phyloP scores from a whole-genome alignment of 53 echinoderm and acorn worm species.

The Temnopleurus reevesii region DNA sequence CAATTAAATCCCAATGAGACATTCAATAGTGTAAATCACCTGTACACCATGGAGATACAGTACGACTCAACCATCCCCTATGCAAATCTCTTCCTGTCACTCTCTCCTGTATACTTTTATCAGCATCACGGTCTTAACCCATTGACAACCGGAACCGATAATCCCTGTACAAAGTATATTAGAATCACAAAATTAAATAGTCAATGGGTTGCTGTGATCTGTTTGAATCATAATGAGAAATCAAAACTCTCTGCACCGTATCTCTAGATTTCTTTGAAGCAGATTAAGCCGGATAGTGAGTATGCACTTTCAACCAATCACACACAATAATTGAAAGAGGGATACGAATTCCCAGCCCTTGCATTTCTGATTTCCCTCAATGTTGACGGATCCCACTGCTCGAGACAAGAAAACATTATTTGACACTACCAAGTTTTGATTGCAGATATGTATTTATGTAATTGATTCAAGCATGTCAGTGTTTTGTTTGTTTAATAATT shows the following conservation, averaged over 20 bases:
- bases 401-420: neutral
- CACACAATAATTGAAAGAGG: conserved; percentile 38
- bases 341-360: conserved; percentile 46
- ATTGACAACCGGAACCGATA: too few species aligned
- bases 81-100: neutral
- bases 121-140: too few species aligned
- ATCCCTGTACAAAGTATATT: too few species aligned
- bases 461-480: conserved; percentile 33
- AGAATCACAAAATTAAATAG: too few species aligned
- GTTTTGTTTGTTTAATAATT: neutral
- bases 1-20: conserved; percentile 6
- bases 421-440: conserved; percentile 5
- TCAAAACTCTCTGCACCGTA: neutral
- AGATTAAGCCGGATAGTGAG: neutral
- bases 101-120: neutral
- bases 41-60: neutral
- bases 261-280: neutral
- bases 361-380: conserved; percentile 35
- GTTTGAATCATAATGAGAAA: neutral
- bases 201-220: too few species aligned
- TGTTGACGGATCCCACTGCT: neutral
- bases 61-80: neutral
- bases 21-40: neutral
- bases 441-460: conserved; percentile 5
- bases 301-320: conserved; percentile 43